These are phyloP conservation scores for Diprion similis DNA, from an alignment of 1,140 invertebrate genomes.

Conservation along the genomic window DNA sequence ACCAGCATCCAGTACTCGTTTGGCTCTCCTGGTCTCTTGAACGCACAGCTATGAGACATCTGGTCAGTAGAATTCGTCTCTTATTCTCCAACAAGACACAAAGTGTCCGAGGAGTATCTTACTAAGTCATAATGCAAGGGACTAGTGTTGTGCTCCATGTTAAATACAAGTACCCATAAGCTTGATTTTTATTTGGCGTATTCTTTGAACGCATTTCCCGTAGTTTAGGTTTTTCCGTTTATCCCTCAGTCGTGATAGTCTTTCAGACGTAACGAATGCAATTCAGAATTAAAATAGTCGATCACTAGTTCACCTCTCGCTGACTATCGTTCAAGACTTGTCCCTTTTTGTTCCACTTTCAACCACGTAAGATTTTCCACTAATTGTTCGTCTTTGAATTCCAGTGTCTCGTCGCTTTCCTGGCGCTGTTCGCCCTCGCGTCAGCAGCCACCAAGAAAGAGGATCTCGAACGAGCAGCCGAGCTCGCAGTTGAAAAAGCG, in stretches of 20 bases:
- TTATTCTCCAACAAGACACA: too few species aligned
- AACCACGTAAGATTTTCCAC: neutral
- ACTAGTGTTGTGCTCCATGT: too few species aligned
- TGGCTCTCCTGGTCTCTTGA: conserved; percentile 6
- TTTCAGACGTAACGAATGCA: neutral
- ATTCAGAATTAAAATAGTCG: neutral
- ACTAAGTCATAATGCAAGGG: too few species aligned
- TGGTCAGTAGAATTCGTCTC: conserved; percentile 27
- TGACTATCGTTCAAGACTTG: neutral
- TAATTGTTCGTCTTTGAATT: neutral
- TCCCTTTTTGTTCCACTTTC: neutral
- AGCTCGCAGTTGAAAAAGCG: conserved; percentile 54
- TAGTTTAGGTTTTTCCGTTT: conserved; percentile 19
- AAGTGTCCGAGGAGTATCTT: too few species aligned
- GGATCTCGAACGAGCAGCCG: conserved; percentile 53
- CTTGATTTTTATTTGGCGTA: conserved; percentile 20
- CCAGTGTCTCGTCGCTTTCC: conserved; percentile 25
- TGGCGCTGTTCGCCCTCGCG: conserved; percentile 29
- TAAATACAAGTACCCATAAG: conserved; percentile 19
- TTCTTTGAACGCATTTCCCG: conserved; percentile 22
- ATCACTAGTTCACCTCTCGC: neutral
- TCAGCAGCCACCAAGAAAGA: conserved; percentile 39
- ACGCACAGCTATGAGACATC: conserved; percentile 29
- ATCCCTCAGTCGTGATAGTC: conserved; percentile 33
- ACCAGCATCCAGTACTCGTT: conserved; percentile 40